Conservation (phyloP, 2,888 invertebrate species). For the Portevinia maculata region DNA sequence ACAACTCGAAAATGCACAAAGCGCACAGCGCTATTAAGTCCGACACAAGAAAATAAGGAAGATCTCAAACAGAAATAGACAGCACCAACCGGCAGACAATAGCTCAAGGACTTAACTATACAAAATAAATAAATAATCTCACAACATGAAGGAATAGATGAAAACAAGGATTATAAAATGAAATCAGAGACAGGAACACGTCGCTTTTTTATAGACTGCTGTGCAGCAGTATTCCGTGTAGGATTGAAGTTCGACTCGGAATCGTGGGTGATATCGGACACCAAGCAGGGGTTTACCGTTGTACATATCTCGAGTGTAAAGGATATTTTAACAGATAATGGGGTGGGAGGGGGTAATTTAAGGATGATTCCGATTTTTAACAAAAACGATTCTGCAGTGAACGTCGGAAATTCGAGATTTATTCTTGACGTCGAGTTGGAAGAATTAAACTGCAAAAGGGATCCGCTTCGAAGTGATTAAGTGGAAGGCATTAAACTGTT, state of each 20-base stretch:
- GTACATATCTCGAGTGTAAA: slow-evolving; percentile 2
- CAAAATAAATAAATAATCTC: slow-evolving; percentile 23
- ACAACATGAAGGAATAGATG: slow-evolving; percentile 23
- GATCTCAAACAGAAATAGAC: slow-evolving; percentile 12
- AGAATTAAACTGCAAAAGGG: neutral
- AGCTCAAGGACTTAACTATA: slow-evolving; percentile 30
- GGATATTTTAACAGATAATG: neutral
- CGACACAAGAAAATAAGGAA: slow-evolving; percentile 12
- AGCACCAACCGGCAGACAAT: slow-evolving; percentile 17
- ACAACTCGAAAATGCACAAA: slow-evolving; percentile 26
- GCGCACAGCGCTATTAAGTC: neutral
- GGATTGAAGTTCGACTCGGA: neutral
- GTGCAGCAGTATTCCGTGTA: neutral
- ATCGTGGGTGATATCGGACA: slow-evolving; percentile 11
- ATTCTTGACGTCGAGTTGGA: neutral
- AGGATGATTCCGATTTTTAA: neutral
- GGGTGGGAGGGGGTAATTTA: slow-evolving; percentile 2
- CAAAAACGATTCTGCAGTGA: neutral
- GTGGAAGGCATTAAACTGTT: neutral
- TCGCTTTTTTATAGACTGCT: slow-evolving; percentile 33
- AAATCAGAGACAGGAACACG: slow-evolving; percentile 60
- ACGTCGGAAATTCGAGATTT: slow-evolving; percentile 11
- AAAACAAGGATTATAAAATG: slow-evolving; percentile 60
- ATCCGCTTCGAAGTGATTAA: neutral
- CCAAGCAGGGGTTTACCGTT: neutral